A percentile compares a stretch with the other conserved stretches of the same genome.
These are phyloP conservation scores for Ypsolopha scabrella DNA, from an alignment of 2,888 invertebrate genomes.

Conservation along the genomic window DNA sequence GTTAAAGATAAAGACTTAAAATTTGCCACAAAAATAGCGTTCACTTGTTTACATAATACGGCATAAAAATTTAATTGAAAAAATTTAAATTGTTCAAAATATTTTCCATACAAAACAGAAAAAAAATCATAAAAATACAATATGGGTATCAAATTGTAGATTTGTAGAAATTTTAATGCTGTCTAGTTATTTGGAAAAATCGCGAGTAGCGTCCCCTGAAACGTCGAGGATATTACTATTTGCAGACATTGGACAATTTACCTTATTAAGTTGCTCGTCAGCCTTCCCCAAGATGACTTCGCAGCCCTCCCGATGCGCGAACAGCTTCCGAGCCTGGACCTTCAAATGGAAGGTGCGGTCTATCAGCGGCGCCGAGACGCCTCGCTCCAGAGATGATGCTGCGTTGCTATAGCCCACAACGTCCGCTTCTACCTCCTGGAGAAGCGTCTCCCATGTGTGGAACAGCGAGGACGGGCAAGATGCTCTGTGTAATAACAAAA, in stretches of 20 bases:
- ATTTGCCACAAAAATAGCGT: too few species aligned
- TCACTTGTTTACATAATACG: too few species aligned
- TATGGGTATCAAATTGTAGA: too few species aligned
- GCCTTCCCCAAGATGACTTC: conserved; percentile 89
- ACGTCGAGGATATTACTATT: neutral
- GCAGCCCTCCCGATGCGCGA: conserved; percentile 90
- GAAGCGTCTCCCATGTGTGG: conserved; percentile 90
- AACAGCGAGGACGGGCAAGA: conserved; percentile 83
- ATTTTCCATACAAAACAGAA: too few species aligned
- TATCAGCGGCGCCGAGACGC: conserved; percentile 84
- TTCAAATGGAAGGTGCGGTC: conserved; percentile 92
- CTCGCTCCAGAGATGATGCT: conserved; percentile 81
- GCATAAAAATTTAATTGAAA: too few species aligned
- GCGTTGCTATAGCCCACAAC: conserved; percentile 88
- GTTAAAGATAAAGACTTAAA: too few species aligned
- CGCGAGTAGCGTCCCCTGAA: too few species aligned
- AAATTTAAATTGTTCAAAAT: too few species aligned
- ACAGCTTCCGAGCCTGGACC: conserved; percentile 91
- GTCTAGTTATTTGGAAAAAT: too few species aligned
- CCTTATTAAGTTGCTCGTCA: conserved; percentile 67
- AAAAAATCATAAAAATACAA: too few species aligned
- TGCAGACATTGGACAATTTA: conserved; percentile 14
- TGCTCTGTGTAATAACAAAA: conserved; percentile 65
- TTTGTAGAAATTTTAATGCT: too few species aligned
- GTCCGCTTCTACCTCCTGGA: conserved; percentile 92